phyloP scores from a whole-genome alignment of 2,797 vertebrate species.

The Eospalax fontanierii region DNA sequence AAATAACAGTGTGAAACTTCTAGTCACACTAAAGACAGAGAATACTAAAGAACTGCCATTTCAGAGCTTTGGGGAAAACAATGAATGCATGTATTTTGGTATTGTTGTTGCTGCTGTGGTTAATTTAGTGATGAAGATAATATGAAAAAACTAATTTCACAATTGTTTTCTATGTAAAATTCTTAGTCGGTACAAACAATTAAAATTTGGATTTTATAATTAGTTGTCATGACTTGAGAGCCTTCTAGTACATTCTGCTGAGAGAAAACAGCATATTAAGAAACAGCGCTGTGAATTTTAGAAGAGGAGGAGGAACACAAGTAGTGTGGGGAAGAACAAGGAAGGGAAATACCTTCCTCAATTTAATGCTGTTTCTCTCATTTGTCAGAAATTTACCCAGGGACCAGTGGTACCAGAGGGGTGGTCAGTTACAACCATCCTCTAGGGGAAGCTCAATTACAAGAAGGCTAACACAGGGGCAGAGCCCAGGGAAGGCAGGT shows the following conservation, averaged over 20 bases:
- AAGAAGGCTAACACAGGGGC: not conserved
- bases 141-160: constrained; percentile 32
- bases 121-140: constrained; percentile 3
- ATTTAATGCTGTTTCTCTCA: not conserved
- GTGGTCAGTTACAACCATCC: not conserved
- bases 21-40: not conserved
- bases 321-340: not conserved
- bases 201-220: not conserved
- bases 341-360: not conserved
- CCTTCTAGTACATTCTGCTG: not conserved
- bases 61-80: not conserved
- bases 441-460: not conserved
- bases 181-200: constrained; percentile 26
- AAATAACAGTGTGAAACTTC: not conserved
- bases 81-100: not conserved
- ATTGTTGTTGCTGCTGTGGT: not conserved
- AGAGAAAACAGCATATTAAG: not conserved
- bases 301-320: not conserved
- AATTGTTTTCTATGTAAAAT: constrained; percentile 30
- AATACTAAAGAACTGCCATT: not conserved
- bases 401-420: not conserved
- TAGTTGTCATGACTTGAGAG: not conserved
- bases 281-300: not conserved
- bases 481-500: not conserved
- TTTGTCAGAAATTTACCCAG: not conserved